Conservation (phyloP, 2,888 invertebrate genomes). For the Dryocosmus kuriphilus region DNA sequence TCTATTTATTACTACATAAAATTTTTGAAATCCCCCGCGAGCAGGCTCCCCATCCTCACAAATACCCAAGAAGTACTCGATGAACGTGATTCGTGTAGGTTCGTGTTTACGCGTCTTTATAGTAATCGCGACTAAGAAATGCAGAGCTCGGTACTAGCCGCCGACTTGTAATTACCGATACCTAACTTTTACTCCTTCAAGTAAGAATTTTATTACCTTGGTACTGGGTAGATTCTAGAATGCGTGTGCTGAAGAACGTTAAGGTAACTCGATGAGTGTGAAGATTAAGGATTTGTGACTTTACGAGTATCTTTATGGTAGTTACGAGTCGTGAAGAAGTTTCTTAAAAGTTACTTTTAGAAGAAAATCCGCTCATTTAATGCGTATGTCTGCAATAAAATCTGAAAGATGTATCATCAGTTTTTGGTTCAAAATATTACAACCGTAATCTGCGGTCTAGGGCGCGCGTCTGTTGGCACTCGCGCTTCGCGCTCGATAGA, state of each 20-base stretch:
- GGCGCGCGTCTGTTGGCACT: too few species aligned
- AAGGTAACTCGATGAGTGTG: neutral
- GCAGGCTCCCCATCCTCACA: slow-evolving; percentile 4
- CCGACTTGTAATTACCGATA: slow-evolving; percentile 57
- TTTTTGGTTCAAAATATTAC: too few species aligned
- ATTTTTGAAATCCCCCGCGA: slow-evolving; percentile 60
- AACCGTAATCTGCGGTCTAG: too few species aligned
- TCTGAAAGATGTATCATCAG: too few species aligned
- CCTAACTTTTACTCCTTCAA: slow-evolving; percentile 49
- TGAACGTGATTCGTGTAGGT: slow-evolving; percentile 2
- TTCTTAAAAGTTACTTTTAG: too few species aligned
- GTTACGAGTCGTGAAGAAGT: too few species aligned
- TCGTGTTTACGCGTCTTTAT: slow-evolving; percentile 32
- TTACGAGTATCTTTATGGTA: too few species aligned
- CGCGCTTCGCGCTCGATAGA: too few species aligned
- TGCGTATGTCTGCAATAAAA: too few species aligned
- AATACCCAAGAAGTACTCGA: neutral
- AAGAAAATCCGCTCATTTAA: too few species aligned
- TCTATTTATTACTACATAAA: slow-evolving; percentile 66
- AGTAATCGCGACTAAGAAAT: slow-evolving; percentile 11
- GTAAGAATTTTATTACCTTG: slow-evolving; percentile 1
- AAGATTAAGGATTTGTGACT: slow-evolving; percentile 3
- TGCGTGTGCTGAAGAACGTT: neutral
- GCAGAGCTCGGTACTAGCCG: slow-evolving; percentile 18
- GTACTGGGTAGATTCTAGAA: neutral